phyloP scores from a whole-genome alignment of 2,797 vertebrate species.

The Propithecus perrieri region DNA sequence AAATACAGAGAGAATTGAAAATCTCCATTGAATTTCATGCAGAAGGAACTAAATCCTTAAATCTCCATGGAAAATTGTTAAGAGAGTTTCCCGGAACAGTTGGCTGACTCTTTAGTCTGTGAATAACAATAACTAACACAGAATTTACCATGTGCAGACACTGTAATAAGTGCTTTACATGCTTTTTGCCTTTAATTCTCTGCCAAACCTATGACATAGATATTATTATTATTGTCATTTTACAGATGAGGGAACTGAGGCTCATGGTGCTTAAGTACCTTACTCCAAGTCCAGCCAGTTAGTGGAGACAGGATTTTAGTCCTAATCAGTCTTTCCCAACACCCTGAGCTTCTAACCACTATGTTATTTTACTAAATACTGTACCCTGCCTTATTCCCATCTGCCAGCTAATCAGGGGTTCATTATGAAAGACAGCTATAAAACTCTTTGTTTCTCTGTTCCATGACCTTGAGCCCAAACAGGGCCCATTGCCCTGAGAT shows the following conservation, averaged over 20 bases:
- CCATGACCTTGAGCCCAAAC: neutral
- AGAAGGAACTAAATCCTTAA: conserved; percentile 35
- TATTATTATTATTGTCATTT: neutral
- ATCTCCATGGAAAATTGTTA: neutral
- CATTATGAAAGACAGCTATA: neutral
- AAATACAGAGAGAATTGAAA: neutral
- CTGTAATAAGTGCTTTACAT: neutral
- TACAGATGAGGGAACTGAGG: neutral
- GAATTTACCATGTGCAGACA: neutral
- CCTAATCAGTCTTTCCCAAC: neutral
- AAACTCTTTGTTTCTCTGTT: neutral
- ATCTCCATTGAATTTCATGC: neutral
- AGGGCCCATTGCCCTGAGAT: neutral
- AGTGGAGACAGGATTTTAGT: neutral
- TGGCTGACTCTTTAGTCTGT: neutral
- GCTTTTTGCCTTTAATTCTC: neutral
- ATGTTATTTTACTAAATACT: neutral
- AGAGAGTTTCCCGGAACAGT: neutral
- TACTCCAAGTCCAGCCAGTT: neutral
- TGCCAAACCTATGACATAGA: neutral
- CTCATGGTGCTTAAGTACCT: neutral
- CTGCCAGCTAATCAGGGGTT: neutral
- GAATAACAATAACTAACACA: neutral
- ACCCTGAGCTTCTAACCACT: neutral
- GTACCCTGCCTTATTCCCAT: neutral